phyloP scores from a whole-genome alignment of 2,113 vertebrate species.

The Micromys minutus region DNA sequence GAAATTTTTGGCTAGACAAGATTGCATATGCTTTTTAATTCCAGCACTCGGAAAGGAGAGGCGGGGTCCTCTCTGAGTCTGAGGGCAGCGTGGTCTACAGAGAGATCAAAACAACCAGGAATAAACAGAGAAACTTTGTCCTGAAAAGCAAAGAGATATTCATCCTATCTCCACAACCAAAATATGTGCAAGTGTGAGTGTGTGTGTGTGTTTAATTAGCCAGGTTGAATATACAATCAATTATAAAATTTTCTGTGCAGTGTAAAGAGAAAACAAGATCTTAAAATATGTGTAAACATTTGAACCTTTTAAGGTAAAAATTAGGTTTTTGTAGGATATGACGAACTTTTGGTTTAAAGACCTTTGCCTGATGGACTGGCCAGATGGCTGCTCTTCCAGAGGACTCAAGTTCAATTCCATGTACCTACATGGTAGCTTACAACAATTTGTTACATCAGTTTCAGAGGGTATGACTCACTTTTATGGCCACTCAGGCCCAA shows the following conservation, averaged over 20 bases:
- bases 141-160: background rate
- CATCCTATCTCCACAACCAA: too few relatives aligned
- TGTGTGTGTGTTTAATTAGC: background rate
- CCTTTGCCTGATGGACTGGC: background rate
- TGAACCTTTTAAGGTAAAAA: conserved; percentile 23
- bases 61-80: background rate
- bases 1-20: background rate
- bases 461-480: background rate
- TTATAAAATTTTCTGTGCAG: background rate
- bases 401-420: background rate
- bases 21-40: background rate
- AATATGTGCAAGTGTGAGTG: background rate
- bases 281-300: background rate
- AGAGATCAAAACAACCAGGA: background rate
- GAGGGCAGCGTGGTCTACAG: background rate
- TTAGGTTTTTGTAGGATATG: background rate
- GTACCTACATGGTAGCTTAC: background rate
- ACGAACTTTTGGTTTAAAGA: background rate
- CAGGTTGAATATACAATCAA: background rate
- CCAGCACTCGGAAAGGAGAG: background rate
- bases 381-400: background rate
- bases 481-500: background rate
- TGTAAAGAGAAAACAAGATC: background rate
- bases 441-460: background rate
- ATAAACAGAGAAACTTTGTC: background rate